Evolutionary conservation across 2,797 vertebrate species (phyloP), one percentile per base, ranked within the genome.

Genomic region (Thaleichthys pacificus): DNA sequence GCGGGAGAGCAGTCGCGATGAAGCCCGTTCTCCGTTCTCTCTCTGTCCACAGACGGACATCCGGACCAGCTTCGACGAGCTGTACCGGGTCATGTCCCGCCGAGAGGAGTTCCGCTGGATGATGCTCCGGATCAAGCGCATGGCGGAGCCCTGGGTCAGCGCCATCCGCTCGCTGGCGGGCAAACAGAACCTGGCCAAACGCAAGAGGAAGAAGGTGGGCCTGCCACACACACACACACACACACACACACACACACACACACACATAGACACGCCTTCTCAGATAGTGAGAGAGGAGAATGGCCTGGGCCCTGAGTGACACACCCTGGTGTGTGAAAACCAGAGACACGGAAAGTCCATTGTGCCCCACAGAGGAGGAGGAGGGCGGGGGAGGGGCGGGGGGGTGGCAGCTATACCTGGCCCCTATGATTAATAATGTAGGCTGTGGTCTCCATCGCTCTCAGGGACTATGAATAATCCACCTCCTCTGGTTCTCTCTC

Each of bases 41-140:
- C 69, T 17, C 14, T 1, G 15, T 30, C 61, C 86, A 64, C 87
- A 99, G 97, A 93, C 92, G 21, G 95, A 97, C 88, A 92, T 97
- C 82, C 94, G 95, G 61, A 96, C 95, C 4, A 93, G 96, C 85
- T 97, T 99, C 7, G 94, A 96, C 51, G 93, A 95, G 87, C 95
- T 99, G 70, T 97, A 98, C 84, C 93, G 92, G 28, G 94, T 95
- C 86, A 99, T 99, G 97, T 96, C 96, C 0, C 94, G 92, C 64
- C 94, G 96, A 0, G 97, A 98, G 89, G 97, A 99, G 79, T 99
- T 99, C 70, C 95, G 97, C 68, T 99, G 98, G 98, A 99, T 99
- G 98, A 96, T 95, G 91, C 77, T 99, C 73, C 91, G 98, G 77
- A 99, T 99, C 91, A 93, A 95, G 68, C 91, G 98, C 71, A 99